phyloP scores from a whole-genome alignment of 2,113 vertebrate species.

The Onychostoma macrolepis region DNA sequence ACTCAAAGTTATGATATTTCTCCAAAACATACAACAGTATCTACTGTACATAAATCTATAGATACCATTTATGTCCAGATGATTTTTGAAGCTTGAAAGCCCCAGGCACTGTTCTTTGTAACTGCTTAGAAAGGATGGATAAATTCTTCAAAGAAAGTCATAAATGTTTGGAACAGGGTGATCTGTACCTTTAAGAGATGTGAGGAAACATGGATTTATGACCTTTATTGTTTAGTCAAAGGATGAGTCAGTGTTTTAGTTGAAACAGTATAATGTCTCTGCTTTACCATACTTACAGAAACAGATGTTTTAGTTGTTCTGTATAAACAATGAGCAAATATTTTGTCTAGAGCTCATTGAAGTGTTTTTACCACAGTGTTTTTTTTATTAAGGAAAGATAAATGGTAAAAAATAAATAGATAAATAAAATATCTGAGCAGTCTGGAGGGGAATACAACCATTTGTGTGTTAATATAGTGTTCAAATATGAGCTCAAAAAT shows the following conservation, averaged over 20 bases:
- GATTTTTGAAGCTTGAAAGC: not conserved
- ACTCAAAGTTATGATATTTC: too few species aligned
- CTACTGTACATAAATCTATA: not conserved
- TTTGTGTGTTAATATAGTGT: not conserved
- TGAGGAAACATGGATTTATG: not conserved
- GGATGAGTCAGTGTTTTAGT: slow-evolving; percentile 51
- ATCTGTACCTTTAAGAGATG: not conserved
- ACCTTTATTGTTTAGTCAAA: slow-evolving; percentile 10
- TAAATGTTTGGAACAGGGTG: not conserved
- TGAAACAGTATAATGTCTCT: slow-evolving; percentile 32
- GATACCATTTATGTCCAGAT: not conserved
- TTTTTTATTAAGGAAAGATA: not conserved
- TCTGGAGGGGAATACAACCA: not conserved
- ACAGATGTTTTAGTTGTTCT: slow-evolving; percentile 39
- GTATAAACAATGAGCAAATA: not conserved
- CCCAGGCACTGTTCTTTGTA: not conserved
- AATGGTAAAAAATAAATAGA: too few species aligned
- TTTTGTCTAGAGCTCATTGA: not conserved
- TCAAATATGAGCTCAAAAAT: not conserved
- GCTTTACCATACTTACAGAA: slow-evolving; percentile 1
- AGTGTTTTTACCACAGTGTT: not conserved
- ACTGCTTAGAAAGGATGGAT: not conserved
- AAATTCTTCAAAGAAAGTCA: not conserved
- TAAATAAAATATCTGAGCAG: not conserved
- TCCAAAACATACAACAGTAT: too few species aligned